A percentile compares a stretch with the other conserved stretches of the same genome.
Evolutionary conservation across 2,797 vertebrate genomes (phyloP).

Genomic region (Pelochelys cantorii): DNA sequence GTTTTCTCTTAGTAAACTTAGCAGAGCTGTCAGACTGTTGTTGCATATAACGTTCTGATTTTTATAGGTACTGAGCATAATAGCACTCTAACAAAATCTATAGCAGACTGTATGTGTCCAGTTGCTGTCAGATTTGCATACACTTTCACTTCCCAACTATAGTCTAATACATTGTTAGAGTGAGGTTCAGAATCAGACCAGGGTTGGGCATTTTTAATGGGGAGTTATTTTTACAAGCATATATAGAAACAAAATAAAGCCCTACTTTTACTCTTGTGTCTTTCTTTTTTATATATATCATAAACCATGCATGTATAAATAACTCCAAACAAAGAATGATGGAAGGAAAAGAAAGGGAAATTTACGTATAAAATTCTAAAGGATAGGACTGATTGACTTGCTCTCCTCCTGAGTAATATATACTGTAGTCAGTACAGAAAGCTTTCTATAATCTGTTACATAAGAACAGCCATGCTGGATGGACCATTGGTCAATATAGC

Average conservation of each 20-base stretch:
- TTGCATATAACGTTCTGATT: not conserved
- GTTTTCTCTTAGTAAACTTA: not conserved
- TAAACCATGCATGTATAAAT: not conserved
- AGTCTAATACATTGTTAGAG: not conserved
- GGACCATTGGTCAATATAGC: not conserved
- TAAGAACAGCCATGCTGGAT: not conserved
- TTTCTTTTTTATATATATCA: not conserved
- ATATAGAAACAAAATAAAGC: not conserved
- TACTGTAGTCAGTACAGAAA: not conserved
- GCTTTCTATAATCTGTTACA: not conserved
- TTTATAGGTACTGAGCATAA: not conserved
- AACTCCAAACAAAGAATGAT: not conserved
- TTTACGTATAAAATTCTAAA: not conserved
- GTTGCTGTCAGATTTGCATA: not conserved
- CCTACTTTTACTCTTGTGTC: not conserved
- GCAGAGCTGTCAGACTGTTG: not conserved
- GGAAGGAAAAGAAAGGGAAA: not conserved
- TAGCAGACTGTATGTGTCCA: not conserved
- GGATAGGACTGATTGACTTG: not conserved
- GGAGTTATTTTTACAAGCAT: not conserved
- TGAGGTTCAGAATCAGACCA: not conserved
- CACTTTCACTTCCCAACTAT: accelerated
- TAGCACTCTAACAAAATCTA: not conserved
- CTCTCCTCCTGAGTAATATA: constrained; percentile 32
- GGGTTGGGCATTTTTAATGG: not conserved